These are phyloP conservation scores for Rhyacophila evoluta DNA, from an alignment of 2,888 invertebrate species.

Conservation along the genomic window DNA sequence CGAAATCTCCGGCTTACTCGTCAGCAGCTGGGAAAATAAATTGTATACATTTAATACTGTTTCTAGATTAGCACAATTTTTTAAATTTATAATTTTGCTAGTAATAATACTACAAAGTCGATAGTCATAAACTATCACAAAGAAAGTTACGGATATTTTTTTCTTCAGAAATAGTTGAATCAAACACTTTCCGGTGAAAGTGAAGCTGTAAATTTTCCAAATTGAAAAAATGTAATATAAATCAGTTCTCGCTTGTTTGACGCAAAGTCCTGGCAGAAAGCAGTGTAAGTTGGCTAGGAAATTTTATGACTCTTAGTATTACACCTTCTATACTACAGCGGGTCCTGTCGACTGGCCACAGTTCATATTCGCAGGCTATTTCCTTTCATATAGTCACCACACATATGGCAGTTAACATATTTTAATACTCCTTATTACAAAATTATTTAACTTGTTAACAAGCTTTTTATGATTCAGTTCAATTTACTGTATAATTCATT, in stretches of 20 bases:
- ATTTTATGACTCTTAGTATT: neutral
- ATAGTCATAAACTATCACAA: neutral
- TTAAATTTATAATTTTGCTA: too few species aligned
- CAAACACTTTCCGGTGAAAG: neutral
- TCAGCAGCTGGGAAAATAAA: too few species aligned
- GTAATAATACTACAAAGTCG: too few species aligned
- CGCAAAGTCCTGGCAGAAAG: conserved; percentile 9
- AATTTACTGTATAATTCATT: too few species aligned
- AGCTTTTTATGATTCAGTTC: too few species aligned
- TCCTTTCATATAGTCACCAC: neutral
- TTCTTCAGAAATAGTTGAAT: neutral
- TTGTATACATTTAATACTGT: too few species aligned
- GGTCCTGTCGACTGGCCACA: neutral
- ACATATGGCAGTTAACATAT: too few species aligned
- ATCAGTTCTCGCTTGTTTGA: neutral
- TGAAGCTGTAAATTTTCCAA: neutral
- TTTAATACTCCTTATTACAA: too few species aligned
- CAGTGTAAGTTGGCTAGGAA: conserved; percentile 1
- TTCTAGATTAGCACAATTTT: too few species aligned
- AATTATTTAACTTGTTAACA: too few species aligned
- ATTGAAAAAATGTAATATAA: conserved; percentile 12
- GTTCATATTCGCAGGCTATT: conserved; percentile 4
- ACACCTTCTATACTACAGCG: conserved; percentile 4
- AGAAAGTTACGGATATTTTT: neutral
- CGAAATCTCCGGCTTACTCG: too few species aligned